Conservation (phyloP, 2,888 invertebrate genomes). For the Dione juno region DNA sequence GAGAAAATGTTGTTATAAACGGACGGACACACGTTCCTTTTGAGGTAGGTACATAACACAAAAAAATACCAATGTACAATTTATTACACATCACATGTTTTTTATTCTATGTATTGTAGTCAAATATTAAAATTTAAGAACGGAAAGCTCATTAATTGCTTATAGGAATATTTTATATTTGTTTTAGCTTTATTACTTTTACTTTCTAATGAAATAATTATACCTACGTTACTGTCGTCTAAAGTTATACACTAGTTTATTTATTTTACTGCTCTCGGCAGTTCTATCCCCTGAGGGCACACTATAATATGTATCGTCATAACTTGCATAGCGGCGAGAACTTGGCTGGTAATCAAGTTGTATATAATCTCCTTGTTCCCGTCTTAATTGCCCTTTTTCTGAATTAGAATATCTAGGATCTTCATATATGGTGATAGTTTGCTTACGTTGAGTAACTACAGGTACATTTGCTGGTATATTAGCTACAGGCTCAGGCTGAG, state of each 20-base stretch:
- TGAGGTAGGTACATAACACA: no score
- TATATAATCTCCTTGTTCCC: constrained; percentile 72
- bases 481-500: constrained; percentile 65
- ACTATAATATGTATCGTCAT: constrained; percentile 75
- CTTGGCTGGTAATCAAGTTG: constrained; percentile 77
- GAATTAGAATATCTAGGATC: constrained; percentile 76
- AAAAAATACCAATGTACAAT: no score
- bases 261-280: constrained; percentile 76
- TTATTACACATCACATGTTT: no score
- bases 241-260: constrained; percentile 79
- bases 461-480: constrained; percentile 68
- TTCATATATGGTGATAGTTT: constrained; percentile 81
- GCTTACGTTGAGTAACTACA: constrained; percentile 73
- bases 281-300: constrained; percentile 58
- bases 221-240: constrained; percentile 53
- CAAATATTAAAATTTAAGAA: no score
- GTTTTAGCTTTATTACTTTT: neutral
- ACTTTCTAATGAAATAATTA: neutral
- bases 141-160: no score
- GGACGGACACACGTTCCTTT: no score
- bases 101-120: no score
- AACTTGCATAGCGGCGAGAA: constrained; percentile 73
- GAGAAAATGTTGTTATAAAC: no score
- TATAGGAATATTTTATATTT: neutral
- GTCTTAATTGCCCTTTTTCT: constrained; percentile 67